Conservation (phyloP, 2,113 vertebrate species). For the Genyomyrus donnyi region DNA sequence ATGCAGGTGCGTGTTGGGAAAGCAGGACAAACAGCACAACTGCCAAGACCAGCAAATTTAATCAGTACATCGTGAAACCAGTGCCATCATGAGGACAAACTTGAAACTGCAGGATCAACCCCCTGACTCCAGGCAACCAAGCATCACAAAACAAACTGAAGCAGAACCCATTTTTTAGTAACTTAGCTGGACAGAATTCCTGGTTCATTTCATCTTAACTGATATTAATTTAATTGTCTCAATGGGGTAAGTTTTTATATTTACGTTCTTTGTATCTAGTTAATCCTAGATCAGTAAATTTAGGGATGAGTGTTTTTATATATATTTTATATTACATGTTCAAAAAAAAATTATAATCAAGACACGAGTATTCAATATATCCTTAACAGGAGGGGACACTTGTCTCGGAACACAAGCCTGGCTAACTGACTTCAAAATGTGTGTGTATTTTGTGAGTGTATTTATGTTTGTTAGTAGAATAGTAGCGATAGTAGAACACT, state of each 20-base stretch:
- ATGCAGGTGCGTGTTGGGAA: neutral
- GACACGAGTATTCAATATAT: neutral
- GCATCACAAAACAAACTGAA: neutral
- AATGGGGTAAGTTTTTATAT: neutral
- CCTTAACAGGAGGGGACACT: neutral
- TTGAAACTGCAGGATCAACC: neutral
- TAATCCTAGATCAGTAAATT: neutral
- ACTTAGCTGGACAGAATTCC: neutral
- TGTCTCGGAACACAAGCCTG: neutral
- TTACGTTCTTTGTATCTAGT: neutral
- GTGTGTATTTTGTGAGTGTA: neutral
- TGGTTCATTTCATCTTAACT: neutral
- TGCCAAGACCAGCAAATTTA: neutral
- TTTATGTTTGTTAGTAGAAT: no score
- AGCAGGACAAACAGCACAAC: neutral
- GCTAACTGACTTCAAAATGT: neutral
- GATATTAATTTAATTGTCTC: neutral
- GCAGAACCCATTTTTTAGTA: neutral
- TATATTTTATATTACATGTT: neutral
- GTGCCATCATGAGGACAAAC: neutral
- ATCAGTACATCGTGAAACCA: neutral
- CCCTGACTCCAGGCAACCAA: neutral
- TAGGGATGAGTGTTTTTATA: neutral
- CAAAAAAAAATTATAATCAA: neutral
- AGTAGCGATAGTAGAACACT: neutral